A percentile compares a stretch with the other conserved stretches of the same genome.
Conservation (phyloP, 1,140 invertebrate species). For the Zaprionus gabonicus region DNA sequence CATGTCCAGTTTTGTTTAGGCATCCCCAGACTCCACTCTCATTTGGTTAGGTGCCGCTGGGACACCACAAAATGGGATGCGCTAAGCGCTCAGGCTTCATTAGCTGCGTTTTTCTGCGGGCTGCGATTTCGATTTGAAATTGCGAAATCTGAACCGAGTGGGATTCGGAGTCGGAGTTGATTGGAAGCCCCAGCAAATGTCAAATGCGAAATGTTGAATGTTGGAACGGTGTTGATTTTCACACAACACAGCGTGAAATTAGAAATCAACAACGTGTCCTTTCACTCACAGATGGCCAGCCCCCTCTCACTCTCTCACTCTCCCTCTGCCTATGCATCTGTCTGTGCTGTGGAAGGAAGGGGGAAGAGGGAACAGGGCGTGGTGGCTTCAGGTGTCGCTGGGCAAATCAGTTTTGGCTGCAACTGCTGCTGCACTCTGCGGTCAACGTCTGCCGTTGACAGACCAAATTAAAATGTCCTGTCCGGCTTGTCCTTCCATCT, state of each 20-base stretch:
- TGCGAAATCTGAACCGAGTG: slow-evolving; percentile 10
- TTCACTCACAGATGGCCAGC: slow-evolving; percentile 15
- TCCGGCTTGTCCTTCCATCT: slow-evolving; percentile 36
- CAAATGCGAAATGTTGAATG: slow-evolving; percentile 27
- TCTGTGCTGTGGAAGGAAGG: neutral
- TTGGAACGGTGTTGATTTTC: slow-evolving; percentile 75
- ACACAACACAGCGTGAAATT: slow-evolving; percentile 81
- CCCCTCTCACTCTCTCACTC: neutral
- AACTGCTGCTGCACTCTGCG: slow-evolving; percentile 58
- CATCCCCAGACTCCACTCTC: neutral
- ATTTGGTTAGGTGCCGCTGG: slow-evolving; percentile 2
- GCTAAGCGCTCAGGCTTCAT: slow-evolving; percentile 63
- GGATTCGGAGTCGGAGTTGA: neutral
- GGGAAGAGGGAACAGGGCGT: neutral
- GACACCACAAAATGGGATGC: neutral
- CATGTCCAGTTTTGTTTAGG: neutral
- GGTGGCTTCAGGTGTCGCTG: slow-evolving; percentile 63
- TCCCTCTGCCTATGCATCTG: neutral
- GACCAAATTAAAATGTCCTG: slow-evolving; percentile 79
- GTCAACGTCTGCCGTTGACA: slow-evolving; percentile 73
- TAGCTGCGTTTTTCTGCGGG: slow-evolving; percentile 78
- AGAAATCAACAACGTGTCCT: slow-evolving; percentile 76
- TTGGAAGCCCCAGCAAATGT: neutral
- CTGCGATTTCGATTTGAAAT: slow-evolving; percentile 44
- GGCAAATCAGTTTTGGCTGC: slow-evolving; percentile 71